Evolutionary conservation across 1,140 invertebrate genomes (phyloP).

Genomic region (Oscheius sp.): DNA sequence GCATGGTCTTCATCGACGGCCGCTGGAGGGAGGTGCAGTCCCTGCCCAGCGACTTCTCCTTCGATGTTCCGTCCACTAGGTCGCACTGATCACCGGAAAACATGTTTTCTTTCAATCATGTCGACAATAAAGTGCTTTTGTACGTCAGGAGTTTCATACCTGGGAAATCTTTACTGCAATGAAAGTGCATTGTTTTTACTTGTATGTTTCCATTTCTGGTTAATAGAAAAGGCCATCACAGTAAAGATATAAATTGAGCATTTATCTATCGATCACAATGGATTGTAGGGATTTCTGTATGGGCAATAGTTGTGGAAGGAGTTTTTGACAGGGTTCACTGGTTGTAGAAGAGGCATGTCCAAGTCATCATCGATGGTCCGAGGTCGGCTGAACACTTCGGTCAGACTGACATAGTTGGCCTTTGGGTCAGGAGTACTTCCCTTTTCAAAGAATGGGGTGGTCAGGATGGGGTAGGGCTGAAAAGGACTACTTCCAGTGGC

Average conservation of each 20-base stretch:
- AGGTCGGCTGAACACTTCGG: not conserved
- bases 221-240: no score
- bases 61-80: not conserved
- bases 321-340: not conserved
- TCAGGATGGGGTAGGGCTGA: not conserved
- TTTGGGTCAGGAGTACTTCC: not conserved
- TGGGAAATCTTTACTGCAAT: no score
- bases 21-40: not conserved
- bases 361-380: not conserved
- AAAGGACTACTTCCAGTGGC: not conserved
- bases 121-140: not conserved
- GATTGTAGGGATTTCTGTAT: not conserved
- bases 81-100: not conserved
- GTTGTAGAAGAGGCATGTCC: not conserved
- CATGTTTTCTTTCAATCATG: not conserved
- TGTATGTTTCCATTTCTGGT: no score
- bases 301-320: not conserved
- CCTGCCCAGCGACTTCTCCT: conserved; percentile 1
- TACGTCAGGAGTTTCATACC: no score
- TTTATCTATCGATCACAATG: no score
- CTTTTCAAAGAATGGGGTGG: not conserved
- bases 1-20: not conserved
- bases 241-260: no score
- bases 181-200: no score
- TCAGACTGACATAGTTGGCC: not conserved